Percentiles rank a stretch among this genome's conserved stretches.
phyloP scores from a whole-genome alignment of 2,888 invertebrate genomes.

The Pollenia griseotomentosa region DNA sequence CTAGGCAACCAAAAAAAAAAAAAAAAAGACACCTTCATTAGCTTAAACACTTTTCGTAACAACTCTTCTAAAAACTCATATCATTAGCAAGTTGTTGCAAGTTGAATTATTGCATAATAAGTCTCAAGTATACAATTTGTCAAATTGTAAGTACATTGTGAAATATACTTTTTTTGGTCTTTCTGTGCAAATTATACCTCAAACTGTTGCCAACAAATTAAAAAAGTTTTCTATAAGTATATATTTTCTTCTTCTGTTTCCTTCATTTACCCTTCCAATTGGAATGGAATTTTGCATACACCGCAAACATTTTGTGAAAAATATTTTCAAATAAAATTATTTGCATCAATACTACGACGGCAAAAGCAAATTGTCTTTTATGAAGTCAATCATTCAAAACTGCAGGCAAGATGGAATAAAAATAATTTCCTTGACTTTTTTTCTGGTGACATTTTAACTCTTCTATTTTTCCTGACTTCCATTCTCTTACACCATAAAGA shows the following conservation, averaged over 20 bases:
- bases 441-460: conserved; percentile 23
- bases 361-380: conserved; percentile 57
- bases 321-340: conserved; percentile 42
- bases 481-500: conserved; percentile 25
- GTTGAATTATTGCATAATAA: conserved; percentile 66
- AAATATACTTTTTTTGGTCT: not conserved
- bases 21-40: conserved; percentile 52
- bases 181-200: conserved; percentile 69
- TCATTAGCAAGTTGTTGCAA: conserved; percentile 66
- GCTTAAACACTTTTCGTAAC: conserved; percentile 49
- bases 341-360: conserved; percentile 56
- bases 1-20: not conserved
- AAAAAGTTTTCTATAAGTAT: conserved; percentile 52
- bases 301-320: conserved; percentile 19
- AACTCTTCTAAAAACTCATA: conserved; percentile 55
- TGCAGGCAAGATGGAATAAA: conserved; percentile 42
- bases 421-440: conserved; percentile 42
- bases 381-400: conserved; percentile 72
- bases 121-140: conserved; percentile 74
- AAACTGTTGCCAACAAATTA: conserved; percentile 72
- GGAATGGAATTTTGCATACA: conserved; percentile 3
- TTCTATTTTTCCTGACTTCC: not conserved
- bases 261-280: conserved; percentile 22
- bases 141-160: conserved; percentile 64
- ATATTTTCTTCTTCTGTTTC: not conserved